These are phyloP conservation scores for Heterocephalus glaber DNA, from an alignment of 2,113 vertebrate genomes.

Conservation along the genomic window DNA sequence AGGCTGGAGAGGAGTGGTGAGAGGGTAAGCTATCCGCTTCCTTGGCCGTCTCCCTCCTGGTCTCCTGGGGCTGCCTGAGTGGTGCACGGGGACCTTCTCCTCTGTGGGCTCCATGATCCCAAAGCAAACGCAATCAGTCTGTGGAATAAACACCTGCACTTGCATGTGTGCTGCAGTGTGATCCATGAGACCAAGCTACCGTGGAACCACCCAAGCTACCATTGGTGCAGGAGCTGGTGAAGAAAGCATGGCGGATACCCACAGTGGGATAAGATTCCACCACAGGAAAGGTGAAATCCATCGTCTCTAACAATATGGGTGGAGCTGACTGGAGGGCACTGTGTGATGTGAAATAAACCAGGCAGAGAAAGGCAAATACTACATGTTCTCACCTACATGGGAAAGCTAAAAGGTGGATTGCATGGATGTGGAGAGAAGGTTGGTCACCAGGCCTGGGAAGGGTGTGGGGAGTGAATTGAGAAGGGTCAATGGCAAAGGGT, in stretches of 20 bases:
- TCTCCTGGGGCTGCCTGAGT: background rate
- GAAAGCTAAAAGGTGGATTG: background rate
- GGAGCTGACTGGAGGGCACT: background rate
- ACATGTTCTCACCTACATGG: background rate
- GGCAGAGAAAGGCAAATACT: background rate
- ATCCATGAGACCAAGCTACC: background rate
- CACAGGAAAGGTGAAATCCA: background rate
- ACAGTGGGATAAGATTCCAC: background rate
- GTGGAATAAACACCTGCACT: background rate
- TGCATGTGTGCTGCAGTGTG: background rate
- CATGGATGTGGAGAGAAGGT: background rate
- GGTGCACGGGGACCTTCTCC: background rate
- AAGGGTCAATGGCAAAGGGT: background rate
- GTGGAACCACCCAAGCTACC: background rate
- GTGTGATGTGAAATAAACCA: background rate
- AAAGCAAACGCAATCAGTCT: background rate
- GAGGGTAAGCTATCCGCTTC: accelerated
- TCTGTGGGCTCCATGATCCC: too few relatives aligned
- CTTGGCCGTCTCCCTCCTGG: background rate
- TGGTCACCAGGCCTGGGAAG: background rate
- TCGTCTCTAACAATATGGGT: background rate
- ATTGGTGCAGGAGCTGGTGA: background rate
- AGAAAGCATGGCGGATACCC: background rate
- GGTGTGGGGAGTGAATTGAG: background rate
- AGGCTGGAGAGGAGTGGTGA: background rate